Percentiles rank a stretch among this genome's conserved stretches.
Evolutionary conservation across 2,888 invertebrate species (phyloP).

Genomic region (Lasius platythorax): DNA sequence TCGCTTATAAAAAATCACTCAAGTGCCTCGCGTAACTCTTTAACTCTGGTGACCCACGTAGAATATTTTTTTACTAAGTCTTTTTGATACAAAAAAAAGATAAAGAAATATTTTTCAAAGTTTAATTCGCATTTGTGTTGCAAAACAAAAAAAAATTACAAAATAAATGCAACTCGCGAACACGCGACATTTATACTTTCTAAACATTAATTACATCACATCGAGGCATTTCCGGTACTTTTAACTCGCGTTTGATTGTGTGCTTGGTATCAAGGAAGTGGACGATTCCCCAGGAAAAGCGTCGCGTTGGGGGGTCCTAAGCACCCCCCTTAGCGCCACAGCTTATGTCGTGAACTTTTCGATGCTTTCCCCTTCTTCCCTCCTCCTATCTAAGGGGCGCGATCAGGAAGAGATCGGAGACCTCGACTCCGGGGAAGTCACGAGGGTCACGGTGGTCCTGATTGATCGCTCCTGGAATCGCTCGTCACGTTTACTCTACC

Average conservation of each 20-base stretch:
- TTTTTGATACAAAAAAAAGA: background rate
- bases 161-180: background rate
- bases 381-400: background rate
- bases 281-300: slow-evolving; percentile 53
- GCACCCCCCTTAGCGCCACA: background rate
- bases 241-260: slow-evolving; percentile 62
- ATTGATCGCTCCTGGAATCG: slow-evolving; percentile 66
- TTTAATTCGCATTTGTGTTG: background rate
- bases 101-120: background rate
- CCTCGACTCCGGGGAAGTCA: slow-evolving; percentile 54
- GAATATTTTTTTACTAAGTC: background rate
- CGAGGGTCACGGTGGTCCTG: slow-evolving; percentile 61
- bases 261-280: slow-evolving; percentile 50
- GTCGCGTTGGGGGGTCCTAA: slow-evolving; percentile 5
- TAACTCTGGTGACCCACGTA: background rate
- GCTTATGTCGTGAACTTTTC: slow-evolving; percentile 41
- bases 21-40: background rate
- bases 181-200: background rate
- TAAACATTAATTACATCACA: slow-evolving; percentile 45
- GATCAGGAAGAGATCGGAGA: slow-evolving; percentile 48
- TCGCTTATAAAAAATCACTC: background rate
- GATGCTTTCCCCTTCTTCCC: background rate
- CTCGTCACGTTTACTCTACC: slow-evolving; percentile 58
- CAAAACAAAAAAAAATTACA: background rate
- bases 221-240: slow-evolving; percentile 62